Evolutionary conservation across 2,888 invertebrate species (phyloP), one percentile per base, ranked within the genome.

Genomic region (Dastarcus helophoroides): DNA sequence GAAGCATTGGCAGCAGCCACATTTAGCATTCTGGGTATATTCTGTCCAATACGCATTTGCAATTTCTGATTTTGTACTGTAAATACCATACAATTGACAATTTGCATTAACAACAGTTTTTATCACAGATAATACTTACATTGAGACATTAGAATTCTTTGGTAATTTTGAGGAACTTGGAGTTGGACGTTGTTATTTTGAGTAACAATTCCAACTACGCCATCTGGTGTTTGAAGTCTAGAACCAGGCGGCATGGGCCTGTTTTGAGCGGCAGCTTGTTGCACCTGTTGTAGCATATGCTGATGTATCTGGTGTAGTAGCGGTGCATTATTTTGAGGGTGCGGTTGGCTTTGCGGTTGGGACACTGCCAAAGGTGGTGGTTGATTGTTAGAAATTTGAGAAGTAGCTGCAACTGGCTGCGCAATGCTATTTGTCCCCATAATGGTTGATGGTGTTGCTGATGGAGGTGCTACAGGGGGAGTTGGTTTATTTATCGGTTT

Each of bases 151-250:
- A 54, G 38, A 13, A 56, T 43, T 42, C 54, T 50, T 30, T 55
- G 59, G 29, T 54, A 57, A 42, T 57, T 58, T 15, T 68, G 65
- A 40, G 71, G 64, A 31, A 69, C 63, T 31, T 68, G 66, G 32
- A 72, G 61, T 36, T 69, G 65, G 21, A 73, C 68, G 41, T 64
- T 63, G 48, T 77, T 73, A 47, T 76, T 76, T 24, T 71, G 67
- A 7, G 75, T 69, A 37, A 79, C 74, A 38, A 77, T 68, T 36
- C 78, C 77, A 25, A 76, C 65, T 26, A 74, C 70, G 8, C 76
- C 76, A 58, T 77, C 77, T 1, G 71, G 63, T 3, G 69, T 64
- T 43, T 69, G 53, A 24, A 71, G 51, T 40, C 65, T 61, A 1
- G 69, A 68, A 13, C 71, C 71, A 3, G 67, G 64, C 13, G 62